Base-by-base conservation (phyloP, 2,113 vertebrate species). In the Sapayoa aenigma region DNA sequence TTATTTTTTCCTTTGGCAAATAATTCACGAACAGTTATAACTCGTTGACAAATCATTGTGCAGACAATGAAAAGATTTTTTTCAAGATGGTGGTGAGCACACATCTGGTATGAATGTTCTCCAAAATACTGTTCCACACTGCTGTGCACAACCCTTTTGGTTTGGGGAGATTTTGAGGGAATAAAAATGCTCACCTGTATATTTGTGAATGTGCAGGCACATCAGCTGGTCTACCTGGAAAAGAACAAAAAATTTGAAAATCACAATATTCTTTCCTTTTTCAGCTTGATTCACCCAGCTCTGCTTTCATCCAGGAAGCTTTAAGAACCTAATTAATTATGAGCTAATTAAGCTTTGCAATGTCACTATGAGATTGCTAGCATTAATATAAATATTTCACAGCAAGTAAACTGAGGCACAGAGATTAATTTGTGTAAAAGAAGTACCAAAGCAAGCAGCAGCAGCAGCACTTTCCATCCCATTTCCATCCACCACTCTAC, bases 11-110 rank as follows among this genome's bases (percentile, higher is more conserved):
- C 60, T 93, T 86, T 86, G 62, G 60, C 79, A 89, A 92, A 95
- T 96, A 93, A 96, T 87, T 95, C 92, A 92, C 37, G 85, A 92
- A 73, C 63, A 41, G 79, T 72, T 89, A 90, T 58, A 94, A 87
- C 69, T 89, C 49, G 7, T 82, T 94, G 93, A 94, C 79, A 95
- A 95, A 92, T 91, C 86, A 87, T 87, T 96, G 91, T 91, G 86
- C 73, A 89, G 92, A 94, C 56, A 73, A 92, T 80, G 80, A 81
- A 42, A 90, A 76, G 93, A 67, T 65, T 53, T 89, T 96, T 63
- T 96, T 93, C 79, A 73, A 88, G 84, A 91, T 41, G 69, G 77
- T 74, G 6, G 2, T 87, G 84, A 85, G 86, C 75, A n/a, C 63
- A 87, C 90, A 94, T 95, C 91, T 89, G 94, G 81, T 92, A 82